Evolutionary conservation across 2,113 vertebrate species (phyloP).

Genomic region (Semicossyphus pulcher): DNA sequence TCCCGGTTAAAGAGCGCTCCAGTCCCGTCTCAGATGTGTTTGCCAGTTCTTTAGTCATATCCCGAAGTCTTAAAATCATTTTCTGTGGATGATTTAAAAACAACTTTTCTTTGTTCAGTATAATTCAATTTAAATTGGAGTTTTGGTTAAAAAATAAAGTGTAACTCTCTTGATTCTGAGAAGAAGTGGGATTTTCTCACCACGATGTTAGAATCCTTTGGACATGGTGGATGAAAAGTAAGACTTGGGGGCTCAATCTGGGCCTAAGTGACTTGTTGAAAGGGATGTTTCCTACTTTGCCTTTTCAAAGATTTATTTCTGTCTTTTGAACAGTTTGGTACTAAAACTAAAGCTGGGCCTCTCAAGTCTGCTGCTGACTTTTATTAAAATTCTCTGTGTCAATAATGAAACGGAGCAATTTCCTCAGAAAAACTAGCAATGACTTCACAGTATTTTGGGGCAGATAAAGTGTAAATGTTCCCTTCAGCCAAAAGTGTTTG

Average conservation of each 20-base stretch:
- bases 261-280: neutral
- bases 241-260: neutral
- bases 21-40: constrained; percentile 23
- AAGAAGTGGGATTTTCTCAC: neutral
- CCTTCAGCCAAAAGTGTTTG: constrained; percentile 9
- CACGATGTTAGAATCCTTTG: neutral
- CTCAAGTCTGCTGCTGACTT: neutral
- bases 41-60: neutral
- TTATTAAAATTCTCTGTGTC: constrained; percentile 13
- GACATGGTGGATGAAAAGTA: neutral
- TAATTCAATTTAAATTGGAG: neutral
- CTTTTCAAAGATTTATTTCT: constrained; percentile 1
- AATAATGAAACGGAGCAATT: neutral
- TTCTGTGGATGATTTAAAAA: neutral
- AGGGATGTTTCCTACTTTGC: neutral
- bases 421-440: constrained; percentile 14
- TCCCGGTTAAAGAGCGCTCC: constrained; percentile 20
- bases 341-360: neutral
- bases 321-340: neutral
- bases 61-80: neutral
- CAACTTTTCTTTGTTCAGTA: neutral
- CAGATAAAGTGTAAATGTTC: constrained; percentile 7
- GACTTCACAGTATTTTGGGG: constrained; percentile 23
- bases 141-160: neutral
- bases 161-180: neutral